Evolutionary conservation across 2,888 invertebrate species (phyloP).

Genomic region (Eremobia ochroleuca): DNA sequence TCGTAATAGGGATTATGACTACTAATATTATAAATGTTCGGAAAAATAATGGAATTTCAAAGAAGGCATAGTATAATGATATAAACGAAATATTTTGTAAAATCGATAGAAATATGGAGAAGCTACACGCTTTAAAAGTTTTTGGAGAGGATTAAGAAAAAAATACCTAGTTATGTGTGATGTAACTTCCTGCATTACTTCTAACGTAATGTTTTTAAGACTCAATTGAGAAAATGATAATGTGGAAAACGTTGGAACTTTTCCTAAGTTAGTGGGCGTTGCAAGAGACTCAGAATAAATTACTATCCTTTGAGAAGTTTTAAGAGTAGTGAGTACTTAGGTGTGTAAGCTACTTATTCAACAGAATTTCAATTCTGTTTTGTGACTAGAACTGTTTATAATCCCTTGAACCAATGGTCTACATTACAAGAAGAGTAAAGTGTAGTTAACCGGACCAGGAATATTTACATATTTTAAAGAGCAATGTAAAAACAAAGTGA

Average conservation of each 20-base stretch:
- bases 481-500: neutral
- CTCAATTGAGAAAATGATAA: conserved; percentile 41
- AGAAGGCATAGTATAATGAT: no score
- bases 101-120: no score
- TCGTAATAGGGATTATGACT: no score
- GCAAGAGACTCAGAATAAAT: neutral
- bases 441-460: no score
- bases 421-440: neutral
- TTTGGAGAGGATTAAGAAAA: neutral
- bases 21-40: no score
- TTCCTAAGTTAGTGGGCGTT: conserved; percentile 3
- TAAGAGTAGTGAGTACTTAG: neutral
- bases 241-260: conserved; percentile 25
- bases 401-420: no score
- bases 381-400: neutral
- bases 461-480: no score
- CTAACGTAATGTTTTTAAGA: conserved; percentile 13
- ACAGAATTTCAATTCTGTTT: neutral
- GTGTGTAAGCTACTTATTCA: neutral
- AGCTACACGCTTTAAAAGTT: no score
- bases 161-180: neutral
- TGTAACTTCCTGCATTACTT: conserved; percentile 23
- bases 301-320: neutral
- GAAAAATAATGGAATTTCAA: no score
- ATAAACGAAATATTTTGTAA: no score